These are phyloP conservation scores for Phrynosoma blainvillii DNA, from an alignment of 2,113 vertebrate species.

Conservation along the genomic window DNA sequence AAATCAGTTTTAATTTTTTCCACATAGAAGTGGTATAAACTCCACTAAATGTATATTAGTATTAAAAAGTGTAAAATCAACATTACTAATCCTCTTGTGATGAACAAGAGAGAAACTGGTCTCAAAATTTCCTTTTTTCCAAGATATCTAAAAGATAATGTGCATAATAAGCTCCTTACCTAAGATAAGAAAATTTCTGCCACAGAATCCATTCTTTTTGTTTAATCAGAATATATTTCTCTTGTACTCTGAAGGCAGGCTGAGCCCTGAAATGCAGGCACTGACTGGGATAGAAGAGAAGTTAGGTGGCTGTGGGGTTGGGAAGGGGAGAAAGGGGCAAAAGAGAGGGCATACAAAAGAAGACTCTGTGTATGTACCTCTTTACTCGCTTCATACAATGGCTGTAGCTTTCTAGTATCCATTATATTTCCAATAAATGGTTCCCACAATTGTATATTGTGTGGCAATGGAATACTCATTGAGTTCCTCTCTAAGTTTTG, in stretches of 20 bases:
- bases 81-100: background rate
- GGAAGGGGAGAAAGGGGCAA: too few relatives aligned
- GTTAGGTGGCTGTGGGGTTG: background rate
- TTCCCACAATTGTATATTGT: background rate
- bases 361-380: background rate
- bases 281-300: background rate
- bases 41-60: background rate
- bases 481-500: too few relatives aligned
- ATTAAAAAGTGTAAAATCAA: background rate
- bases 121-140: background rate
- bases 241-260: background rate
- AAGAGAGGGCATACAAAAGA: background rate
- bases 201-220: background rate
- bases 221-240: background rate
- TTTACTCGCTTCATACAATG: background rate
- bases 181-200: background rate
- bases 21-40: background rate
- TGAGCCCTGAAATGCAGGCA: background rate
- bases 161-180: background rate
- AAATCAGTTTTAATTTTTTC: background rate
- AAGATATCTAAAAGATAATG: background rate
- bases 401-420: background rate
- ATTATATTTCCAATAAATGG: background rate
- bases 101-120: background rate
- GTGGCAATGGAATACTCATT: background rate